Evolutionary conservation across 1,140 invertebrate genomes (phyloP).

Genomic region (Thereuonema tuberculata): DNA sequence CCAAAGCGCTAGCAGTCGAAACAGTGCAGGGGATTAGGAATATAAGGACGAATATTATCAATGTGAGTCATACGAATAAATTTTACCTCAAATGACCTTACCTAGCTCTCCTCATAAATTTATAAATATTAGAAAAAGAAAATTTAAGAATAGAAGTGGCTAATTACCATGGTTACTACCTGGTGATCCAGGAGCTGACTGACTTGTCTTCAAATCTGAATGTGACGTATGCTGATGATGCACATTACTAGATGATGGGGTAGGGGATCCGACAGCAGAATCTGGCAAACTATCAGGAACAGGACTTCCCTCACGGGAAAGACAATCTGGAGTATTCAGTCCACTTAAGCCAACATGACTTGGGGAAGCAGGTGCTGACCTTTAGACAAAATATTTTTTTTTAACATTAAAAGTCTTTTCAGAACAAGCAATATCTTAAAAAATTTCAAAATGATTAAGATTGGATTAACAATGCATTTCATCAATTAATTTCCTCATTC

Average conservation of each 20-base stretch:
- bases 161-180: neutral
- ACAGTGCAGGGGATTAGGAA: too few species aligned
- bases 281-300: conserved; percentile 23
- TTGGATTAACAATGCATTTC: too few species aligned
- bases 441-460: too few species aligned
- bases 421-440: too few species aligned
- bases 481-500: too few species aligned
- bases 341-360: conserved; percentile 27
- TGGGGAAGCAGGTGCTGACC: conserved; percentile 32
- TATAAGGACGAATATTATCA: too few species aligned
- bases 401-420: too few species aligned
- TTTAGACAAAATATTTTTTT: too few species aligned
- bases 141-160: neutral
- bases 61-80: too few species aligned
- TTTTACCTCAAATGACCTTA: too few species aligned
- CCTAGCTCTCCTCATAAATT: too few species aligned
- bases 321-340: conserved; percentile 29
- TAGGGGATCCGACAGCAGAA: conserved; percentile 4
- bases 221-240: conserved; percentile 7
- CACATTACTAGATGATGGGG: neutral
- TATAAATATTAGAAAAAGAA: neutral
- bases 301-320: conserved; percentile 32
- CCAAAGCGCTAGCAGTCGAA: too few species aligned
- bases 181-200: conserved; percentile 32
- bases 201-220: conserved; percentile 26